Conservation (phyloP, 1,140 invertebrate genomes). For the Zaprionus tsacasi region DNA sequence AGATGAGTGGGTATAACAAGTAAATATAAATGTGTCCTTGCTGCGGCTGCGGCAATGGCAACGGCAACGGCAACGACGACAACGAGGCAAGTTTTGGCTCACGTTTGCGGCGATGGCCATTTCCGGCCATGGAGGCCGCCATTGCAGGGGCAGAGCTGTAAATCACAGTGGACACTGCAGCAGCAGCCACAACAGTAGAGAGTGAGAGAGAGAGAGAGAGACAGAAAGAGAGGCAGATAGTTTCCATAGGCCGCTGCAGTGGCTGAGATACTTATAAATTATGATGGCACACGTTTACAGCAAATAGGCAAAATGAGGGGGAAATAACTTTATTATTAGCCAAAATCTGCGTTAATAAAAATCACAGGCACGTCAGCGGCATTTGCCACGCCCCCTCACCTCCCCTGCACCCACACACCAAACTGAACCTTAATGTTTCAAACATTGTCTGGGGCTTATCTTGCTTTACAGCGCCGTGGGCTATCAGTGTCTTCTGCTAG, state of each 20-base stretch:
- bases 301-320: not conserved
- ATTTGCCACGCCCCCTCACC: not conserved
- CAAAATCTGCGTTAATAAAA: slow-evolving; percentile 71
- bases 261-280: slow-evolving; percentile 73
- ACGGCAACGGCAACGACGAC: slow-evolving; percentile 40
- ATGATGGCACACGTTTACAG: slow-evolving; percentile 31
- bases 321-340: slow-evolving; percentile 58
- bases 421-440: slow-evolving; percentile 56
- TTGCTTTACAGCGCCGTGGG: slow-evolving; percentile 53
- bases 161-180: slow-evolving; percentile 45
- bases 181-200: slow-evolving; percentile 18
- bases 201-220: not conserved
- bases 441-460: slow-evolving; percentile 74
- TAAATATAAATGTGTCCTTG: slow-evolving; percentile 80
- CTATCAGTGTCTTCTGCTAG: slow-evolving; percentile 28
- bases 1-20: slow-evolving; percentile 13
- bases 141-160: slow-evolving; percentile 63
- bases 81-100: slow-evolving; percentile 54
- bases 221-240: not conserved
- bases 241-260: slow-evolving; percentile 20
- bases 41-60: slow-evolving; percentile 61
- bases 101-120: slow-evolving; percentile 30
- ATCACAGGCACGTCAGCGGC: slow-evolving; percentile 63
- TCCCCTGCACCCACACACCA: no score
- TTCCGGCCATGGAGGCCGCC: slow-evolving; percentile 52